Percentiles rank a stretch among this genome's conserved stretches.
phyloP scores from a whole-genome alignment of 2,113 vertebrate species.

The Cnemophilus loriae region DNA sequence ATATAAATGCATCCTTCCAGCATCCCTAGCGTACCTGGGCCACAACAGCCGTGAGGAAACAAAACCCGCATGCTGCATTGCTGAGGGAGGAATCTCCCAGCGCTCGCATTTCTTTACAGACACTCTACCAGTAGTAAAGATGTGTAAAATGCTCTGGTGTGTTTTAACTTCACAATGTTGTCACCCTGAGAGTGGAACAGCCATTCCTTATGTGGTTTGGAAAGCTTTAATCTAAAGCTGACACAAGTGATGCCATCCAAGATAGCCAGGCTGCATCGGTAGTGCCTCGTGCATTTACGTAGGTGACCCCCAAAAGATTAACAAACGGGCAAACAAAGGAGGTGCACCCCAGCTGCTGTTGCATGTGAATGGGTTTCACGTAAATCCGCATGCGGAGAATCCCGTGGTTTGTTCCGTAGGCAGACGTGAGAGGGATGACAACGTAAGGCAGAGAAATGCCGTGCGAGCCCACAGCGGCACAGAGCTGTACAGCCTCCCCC shows the following conservation, averaged over 20 bases:
- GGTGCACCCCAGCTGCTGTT: background rate
- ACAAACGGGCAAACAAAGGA: background rate
- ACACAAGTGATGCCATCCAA: background rate
- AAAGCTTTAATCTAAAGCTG: background rate
- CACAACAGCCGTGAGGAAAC: background rate
- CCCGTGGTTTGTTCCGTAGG: background rate
- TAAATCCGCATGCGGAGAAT: background rate
- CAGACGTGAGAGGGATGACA: background rate
- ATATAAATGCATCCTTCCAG: background rate
- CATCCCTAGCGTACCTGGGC: background rate
- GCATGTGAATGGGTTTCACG: background rate
- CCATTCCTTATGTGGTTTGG: background rate
- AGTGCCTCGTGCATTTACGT: background rate
- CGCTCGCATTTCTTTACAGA: background rate
- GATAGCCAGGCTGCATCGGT: background rate
- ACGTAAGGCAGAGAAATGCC: background rate
- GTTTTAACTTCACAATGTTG: background rate
- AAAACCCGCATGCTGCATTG: background rate
- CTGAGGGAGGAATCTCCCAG: background rate
- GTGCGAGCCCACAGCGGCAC: background rate
- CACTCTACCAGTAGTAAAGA: background rate
- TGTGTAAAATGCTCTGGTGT: background rate
- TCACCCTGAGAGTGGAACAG: background rate
- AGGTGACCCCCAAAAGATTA: background rate
- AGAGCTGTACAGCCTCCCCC: rapidly evolving